Base-by-base conservation (phyloP, 2,888 invertebrate genomes). In the Cyaniris semiargus region DNA sequence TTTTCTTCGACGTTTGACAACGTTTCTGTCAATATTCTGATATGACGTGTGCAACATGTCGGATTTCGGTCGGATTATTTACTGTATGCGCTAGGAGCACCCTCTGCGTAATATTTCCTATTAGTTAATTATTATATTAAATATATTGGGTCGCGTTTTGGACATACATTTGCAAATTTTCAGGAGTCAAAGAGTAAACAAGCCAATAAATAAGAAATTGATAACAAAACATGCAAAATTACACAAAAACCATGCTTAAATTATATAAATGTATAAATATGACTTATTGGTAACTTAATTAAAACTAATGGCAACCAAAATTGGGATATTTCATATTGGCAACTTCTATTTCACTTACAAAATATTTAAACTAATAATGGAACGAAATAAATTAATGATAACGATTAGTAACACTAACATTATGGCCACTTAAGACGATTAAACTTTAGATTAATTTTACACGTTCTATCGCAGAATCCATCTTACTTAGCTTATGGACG, bases 181-280 rank as follows among this genome's bases (percentile, higher is more conserved):
- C 48, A 48, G 48, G 10, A 48, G 13, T 48, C 48, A 48, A 48
- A 10, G 6, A 34, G 8, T 48, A 66, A 66, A 66, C 66, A 31
- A 31, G 66, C 27, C 66, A 66, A 66, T 27, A 31, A 31, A 66
- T 31, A 60, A 21, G 21, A 60, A 13, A 60, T 13, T 23, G 23
- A 58, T 21, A 60, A 23, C 13, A 27, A 15, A 31, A 66, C 66
- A 66, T 66, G 66, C 66, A 66, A 66, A 27, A 66, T 6, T 15
- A 66, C 27, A 27, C 27, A 66, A 23, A 66, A 27, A 27, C 66
- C 66, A 66, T 66, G 66, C 66, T 66, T 66, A 66, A 31, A 31
- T 23, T 31, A 18, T 21, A 21, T 66, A 15, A 66, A 15, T 66
- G 27, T 31, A n/a, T 58, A 58, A 58, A 15, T n/a, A 58, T 58